phyloP scores from a whole-genome alignment of 92 coral and sea anemone genomes.

The Actinostola sp. region DNA sequence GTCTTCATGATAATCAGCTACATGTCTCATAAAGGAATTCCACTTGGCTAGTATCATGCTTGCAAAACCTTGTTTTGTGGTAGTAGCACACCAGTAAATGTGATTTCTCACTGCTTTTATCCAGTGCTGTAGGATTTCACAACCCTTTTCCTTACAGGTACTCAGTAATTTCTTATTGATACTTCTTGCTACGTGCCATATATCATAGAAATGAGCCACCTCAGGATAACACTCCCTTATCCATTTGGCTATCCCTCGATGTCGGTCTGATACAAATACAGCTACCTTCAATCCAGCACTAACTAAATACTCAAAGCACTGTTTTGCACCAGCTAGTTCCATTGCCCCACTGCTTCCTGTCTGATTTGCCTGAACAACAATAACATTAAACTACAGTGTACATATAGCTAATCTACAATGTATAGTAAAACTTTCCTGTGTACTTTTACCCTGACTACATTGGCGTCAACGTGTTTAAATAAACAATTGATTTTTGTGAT shows the following conservation, averaged over 20 bases:
- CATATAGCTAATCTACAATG: too few species aligned
- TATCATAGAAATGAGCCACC: too few species aligned
- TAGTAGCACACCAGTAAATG: conserved; percentile 51
- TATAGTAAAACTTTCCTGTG: too few species aligned
- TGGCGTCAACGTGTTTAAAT: too few species aligned
- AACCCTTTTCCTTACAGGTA: conserved; percentile 1
- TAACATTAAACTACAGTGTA: too few species aligned
- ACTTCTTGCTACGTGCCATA: too few species aligned
- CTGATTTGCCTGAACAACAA: conserved; percentile 2
- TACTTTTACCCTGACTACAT: too few species aligned
- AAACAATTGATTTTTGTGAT: too few species aligned
- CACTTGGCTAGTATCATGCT: conserved; percentile 42
- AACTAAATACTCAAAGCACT: background rate
- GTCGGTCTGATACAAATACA: background rate
- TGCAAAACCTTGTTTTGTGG: conserved; percentile 48
- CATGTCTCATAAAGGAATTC: conserved; percentile 50
- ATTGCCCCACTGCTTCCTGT: background rate
- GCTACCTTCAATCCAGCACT: background rate
- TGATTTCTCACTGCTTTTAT: conserved; percentile 36
- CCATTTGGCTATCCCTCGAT: too few species aligned
- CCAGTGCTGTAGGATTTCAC: conserved; percentile 23
- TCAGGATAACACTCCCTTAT: too few species aligned
- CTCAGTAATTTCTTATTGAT: too few species aligned
- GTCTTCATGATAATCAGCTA: conserved; percentile 28
- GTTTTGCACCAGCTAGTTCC: background rate